phyloP scores from a whole-genome alignment of 2,888 invertebrate species.

The Hofmannophila pseudospretella region DNA sequence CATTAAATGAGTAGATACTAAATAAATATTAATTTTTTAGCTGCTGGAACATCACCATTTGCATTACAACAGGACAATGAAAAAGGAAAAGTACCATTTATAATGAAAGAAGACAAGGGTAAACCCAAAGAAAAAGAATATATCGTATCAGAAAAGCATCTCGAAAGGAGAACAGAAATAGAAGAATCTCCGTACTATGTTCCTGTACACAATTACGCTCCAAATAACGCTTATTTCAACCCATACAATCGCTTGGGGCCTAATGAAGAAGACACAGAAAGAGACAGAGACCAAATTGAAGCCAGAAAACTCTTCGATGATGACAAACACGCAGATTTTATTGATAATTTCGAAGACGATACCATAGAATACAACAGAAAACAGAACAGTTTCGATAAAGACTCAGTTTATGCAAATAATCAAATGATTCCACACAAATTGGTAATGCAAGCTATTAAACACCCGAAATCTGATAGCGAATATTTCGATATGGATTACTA shows the following conservation, averaged over 20 bases:
- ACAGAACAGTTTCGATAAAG: too few relatives aligned
- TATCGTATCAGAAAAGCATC: neutral
- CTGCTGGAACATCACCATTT: constrained; percentile 14
- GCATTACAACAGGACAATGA: too few relatives aligned
- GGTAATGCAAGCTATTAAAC: too few relatives aligned
- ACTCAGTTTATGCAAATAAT: too few relatives aligned
- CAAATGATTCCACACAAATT: too few relatives aligned
- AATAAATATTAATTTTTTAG: too few relatives aligned
- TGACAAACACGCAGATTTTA: neutral
- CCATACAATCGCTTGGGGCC: constrained; percentile 41
- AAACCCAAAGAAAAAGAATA: neutral
- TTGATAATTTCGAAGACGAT: neutral
- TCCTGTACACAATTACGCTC: constrained; percentile 37
- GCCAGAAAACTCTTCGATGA: neutral
- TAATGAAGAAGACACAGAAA: constrained; percentile 17
- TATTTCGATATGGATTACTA: constrained; percentile 39
- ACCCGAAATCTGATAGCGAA: neutral
- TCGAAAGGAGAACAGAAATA: neutral
- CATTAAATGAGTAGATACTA: too few relatives aligned
- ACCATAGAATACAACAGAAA: neutral
- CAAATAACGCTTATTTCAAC: constrained; percentile 43
- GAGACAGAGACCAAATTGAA: neutral
- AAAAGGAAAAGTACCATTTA: too few relatives aligned
- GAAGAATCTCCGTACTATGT: constrained; percentile 24
- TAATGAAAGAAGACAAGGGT: too few relatives aligned